Evolutionary conservation across 2,113 vertebrate genomes (phyloP), one percentile per base, ranked within the genome.

Genomic region (Stercorarius parasiticus): DNA sequence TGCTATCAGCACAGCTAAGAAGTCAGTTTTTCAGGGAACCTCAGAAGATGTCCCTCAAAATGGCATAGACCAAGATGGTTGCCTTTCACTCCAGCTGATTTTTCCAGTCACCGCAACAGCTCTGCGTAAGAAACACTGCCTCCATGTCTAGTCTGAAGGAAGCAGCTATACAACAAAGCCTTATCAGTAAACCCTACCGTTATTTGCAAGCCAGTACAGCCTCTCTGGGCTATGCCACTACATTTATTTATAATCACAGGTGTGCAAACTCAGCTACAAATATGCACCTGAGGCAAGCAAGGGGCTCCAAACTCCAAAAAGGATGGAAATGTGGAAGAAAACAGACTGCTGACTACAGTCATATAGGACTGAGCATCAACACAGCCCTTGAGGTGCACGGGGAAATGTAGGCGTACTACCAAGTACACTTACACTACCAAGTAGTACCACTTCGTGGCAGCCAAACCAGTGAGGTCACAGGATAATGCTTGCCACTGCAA

Each of bases 311-410:
- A 74, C 32, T 50, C 38, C 52, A 66, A 27, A 74, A 78, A 58
- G 14, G 19, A 83, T 66, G 64, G 26, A 66, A 52, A 70, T 5
- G 10, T 38, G 15, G 27, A 52, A 56, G 49, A 85, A 72, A 92
- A 43, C 9, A 91, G 27, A 73, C 9, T 18, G 21, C 20, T 76
- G 36, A 80, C 26, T 38, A 45, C 10, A 80, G 65, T 42, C 25
- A 29, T 11, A 18, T 8, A 53, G 13, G 23, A 59, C 42, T 25
- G 32, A 40, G 42, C 32, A 88, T 15, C 59, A 62, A 5, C 53
- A 88, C 18, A 86, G 19, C 4, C 49, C 27, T 82, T 0, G 0
- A 79, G 19, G 11, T 10, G 1, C 13, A 16, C 10, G 29, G n/a
- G 82, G 27, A 56, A 79, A 67, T 13, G 0, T 7, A 18, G 25